Base-by-base conservation (phyloP, 2,113 vertebrate genomes). In the Triplophysa siluroides region DNA sequence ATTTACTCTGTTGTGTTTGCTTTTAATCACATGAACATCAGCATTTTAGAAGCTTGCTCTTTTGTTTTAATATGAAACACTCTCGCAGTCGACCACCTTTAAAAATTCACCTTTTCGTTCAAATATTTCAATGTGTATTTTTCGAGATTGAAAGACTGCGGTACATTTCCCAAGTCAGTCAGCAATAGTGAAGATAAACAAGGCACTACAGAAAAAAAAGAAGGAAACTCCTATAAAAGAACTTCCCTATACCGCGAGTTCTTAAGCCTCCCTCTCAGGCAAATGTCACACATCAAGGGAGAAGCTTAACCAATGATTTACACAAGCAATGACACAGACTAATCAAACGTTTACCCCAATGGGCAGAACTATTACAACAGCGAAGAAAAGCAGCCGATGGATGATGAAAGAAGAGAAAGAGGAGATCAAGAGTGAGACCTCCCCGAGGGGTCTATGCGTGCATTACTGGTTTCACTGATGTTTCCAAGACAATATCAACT, bases 61-160 rank as follows among this genome's bases (percentile, higher is more conserved):
- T 18, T 52, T 5, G 13, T 52, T 54, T 4, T 29, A 4, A 54
- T 54, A 16, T 54, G 14, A 54, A 54, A 54, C 19, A 3, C 50
- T 4, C 50, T 54, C 6, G 5, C 13, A 18, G 16, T 18, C 50
- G 18, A 54, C 3, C 50, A 19, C 50, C 19, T 0, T 16, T 19
- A 0, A 38, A 54, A 54, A 54, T 19, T 6, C 50, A 54, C 50
- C 50, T 18, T 54, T 18, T 54, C 2, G 68, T 19, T 70, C 24
- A 70, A 70, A 52, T 29, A 70, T 72, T 56, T 33, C 50, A n/a
- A 56, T 24, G 4, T 68, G 63, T 78, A 67, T 54, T 65, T 54
- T 3, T 72, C 4, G 12, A 56, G 10, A 2, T 21, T 58, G 4
- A 26, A 26, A 52, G 45, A 70, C 43, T 33, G 68, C 7, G 12